Evolutionary conservation across 2,888 invertebrate genomes (phyloP), one percentile per base, ranked within the genome.

Genomic region (Erebia palarica): DNA sequence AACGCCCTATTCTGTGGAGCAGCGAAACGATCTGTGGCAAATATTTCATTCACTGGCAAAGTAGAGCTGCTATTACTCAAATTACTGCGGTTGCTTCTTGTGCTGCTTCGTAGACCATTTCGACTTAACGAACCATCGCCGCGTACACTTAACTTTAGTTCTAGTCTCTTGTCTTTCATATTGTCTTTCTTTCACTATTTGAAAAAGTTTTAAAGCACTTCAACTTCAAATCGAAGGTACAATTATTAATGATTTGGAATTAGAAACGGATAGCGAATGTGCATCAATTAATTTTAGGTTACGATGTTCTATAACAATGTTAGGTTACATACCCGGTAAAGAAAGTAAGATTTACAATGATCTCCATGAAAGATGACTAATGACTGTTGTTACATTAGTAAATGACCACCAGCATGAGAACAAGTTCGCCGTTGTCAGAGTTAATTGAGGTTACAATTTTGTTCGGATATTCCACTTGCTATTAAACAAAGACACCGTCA

Each of bases 151-250:
- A 94, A 79, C 76, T 88, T 94, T 70, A 94, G 82, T 86, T 94
- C 89, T 49, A 93, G 81, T 85, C 91, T 90, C 84, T 91, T 92
- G 78, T 93, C 89, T 86, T 87, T 93, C 93, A 93, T 93, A 74
- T 74, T 89, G 78, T 75, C 60, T 78, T 74, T 74, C 64, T 73
- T 73, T 77, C 77, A 71, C 75, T 72, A 61, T 76, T 78, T 18
- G 60, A 57, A 21, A 65, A 11, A 14, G 14, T 49, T 21, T 58
- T 58, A 3, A 27, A 58, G 9, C 18, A 63, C 21, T 49, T 55
- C 16, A 14, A 49, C 13, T 21, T 47, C 21, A 49, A 63, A 49
- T 16, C 44, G 61, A 44, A 49, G 21, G 8, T 21, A 49, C 18
- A 16, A 63, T 63, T 14, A 49, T 27, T 21, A 49, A 63, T 27